A percentile compares a stretch with the other conserved stretches of the same genome.
Evolutionary conservation across 1,140 invertebrate genomes (phyloP).

Genomic region (Samia ricini): DNA sequence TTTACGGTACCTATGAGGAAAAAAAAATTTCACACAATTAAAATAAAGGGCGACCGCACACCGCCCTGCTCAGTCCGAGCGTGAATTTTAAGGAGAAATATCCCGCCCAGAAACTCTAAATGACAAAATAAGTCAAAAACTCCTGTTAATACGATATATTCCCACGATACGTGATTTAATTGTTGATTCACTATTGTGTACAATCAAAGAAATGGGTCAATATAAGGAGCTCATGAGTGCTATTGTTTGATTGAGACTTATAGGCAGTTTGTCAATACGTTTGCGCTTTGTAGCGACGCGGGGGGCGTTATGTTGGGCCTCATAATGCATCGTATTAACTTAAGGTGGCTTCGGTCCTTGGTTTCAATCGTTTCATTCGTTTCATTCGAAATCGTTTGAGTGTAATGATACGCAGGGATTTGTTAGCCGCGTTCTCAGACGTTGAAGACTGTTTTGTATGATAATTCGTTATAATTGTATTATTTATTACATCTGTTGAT

Average conservation of each 20-base stretch:
- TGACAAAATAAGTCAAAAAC: constrained; percentile 50
- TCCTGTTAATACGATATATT: constrained; percentile 59
- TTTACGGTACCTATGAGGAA: constrained; percentile 9
- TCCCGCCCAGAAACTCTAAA: constrained; percentile 38
- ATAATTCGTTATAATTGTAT: too few species aligned
- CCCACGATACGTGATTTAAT: constrained; percentile 66
- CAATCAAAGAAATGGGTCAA: constrained; percentile 73
- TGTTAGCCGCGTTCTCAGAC: constrained; percentile 66
- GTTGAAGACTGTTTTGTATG: constrained; percentile 13
- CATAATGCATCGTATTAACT: constrained; percentile 33
- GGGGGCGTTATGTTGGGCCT: constrained; percentile 41
- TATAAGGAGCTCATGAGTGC: constrained; percentile 55
- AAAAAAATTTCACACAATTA: constrained; percentile 43
- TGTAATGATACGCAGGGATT: constrained; percentile 71
- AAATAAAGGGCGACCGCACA: constrained; percentile 47
- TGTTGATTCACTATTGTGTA: constrained; percentile 59
- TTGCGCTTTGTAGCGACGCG: constrained; percentile 37
- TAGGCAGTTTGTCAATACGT: constrained; percentile 72
- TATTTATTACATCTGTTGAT: neutral
- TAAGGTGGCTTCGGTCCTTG: constrained; percentile 38
- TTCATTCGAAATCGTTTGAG: constrained; percentile 57
- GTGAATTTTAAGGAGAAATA: constrained; percentile 39
- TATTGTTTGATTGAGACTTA: constrained; percentile 69
- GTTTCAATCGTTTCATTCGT: constrained; percentile 36
- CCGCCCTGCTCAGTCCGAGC: constrained; percentile 43